Conservation (phyloP, 2,888 invertebrate species). For the Euphydryas editha region DNA sequence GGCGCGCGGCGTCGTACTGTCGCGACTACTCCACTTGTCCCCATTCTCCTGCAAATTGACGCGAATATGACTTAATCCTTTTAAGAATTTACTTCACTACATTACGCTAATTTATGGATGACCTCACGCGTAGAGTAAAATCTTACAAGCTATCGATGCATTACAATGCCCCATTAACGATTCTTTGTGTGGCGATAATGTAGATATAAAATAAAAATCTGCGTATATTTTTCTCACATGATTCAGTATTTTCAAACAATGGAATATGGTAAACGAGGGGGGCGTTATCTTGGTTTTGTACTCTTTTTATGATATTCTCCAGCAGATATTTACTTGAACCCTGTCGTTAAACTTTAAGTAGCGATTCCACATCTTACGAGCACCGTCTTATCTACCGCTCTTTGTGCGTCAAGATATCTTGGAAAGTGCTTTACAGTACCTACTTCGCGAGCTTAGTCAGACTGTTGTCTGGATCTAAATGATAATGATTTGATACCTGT, state of each 20-base stretch:
- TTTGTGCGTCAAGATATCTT: conserved; percentile 51
- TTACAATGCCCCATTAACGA: conserved; percentile 44
- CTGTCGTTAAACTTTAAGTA: conserved; percentile 65
- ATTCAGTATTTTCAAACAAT: conserved; percentile 50
- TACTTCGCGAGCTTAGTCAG: conserved; percentile 37
- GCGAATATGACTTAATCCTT: conserved; percentile 75
- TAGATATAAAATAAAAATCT: conserved; percentile 33
- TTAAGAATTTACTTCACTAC: conserved; percentile 62
- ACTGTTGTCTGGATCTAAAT: conserved; percentile 28
- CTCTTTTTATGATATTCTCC: conserved; percentile 40
- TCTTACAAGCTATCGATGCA: conserved; percentile 32
- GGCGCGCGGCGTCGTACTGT: conserved; percentile 58
- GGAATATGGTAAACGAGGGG: conserved; percentile 32
- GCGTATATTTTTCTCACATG: conserved; percentile 46
- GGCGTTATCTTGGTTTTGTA: conserved; percentile 26
- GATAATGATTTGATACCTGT: conserved; percentile 27
- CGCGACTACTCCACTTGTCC: conserved; percentile 72
- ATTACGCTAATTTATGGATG: conserved; percentile 62
- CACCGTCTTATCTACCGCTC: conserved; percentile 54
- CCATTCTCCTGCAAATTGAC: conserved; percentile 73
- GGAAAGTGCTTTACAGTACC: conserved; percentile 34
- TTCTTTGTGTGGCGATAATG: conserved; percentile 38
- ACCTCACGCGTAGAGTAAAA: conserved; percentile 52
- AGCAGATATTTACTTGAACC: conserved; percentile 48
- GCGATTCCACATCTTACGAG: conserved; percentile 54